Conservation (phyloP, 2,888 invertebrate species). For the Eremobia ochroleuca region DNA sequence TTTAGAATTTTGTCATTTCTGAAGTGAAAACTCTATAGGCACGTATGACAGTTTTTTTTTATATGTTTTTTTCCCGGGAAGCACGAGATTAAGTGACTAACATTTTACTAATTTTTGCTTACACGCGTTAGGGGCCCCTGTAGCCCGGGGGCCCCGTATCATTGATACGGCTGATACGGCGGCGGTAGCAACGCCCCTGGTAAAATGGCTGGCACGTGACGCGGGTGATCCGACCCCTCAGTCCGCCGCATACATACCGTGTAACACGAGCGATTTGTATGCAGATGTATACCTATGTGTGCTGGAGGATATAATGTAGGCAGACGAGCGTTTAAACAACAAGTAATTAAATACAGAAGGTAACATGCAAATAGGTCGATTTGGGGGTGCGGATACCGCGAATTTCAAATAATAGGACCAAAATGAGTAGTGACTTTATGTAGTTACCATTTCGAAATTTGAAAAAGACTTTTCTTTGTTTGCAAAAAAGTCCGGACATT, state of each 20-base stretch:
- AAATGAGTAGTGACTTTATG: not conserved
- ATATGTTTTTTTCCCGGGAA: too few relatives aligned
- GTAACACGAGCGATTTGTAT: not conserved
- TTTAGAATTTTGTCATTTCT: too few relatives aligned
- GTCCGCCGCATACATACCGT: not conserved
- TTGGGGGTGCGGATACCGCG: not conserved
- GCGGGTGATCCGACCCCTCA: constrained; percentile 17
- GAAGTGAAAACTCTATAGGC: too few relatives aligned
- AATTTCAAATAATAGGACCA: not conserved
- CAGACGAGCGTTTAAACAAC: not conserved
- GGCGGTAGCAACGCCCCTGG: too few relatives aligned
- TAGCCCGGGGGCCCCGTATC: too few relatives aligned
- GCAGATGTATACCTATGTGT: not conserved
- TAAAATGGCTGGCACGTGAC: constrained; percentile 26
- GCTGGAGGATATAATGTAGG: not conserved
- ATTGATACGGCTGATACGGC: too few relatives aligned
- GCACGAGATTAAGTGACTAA: too few relatives aligned
- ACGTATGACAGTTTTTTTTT: too few relatives aligned
- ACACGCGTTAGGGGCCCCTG: too few relatives aligned
- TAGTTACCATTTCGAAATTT: not conserved
- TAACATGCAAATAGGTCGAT: not conserved
- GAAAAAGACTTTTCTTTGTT: too few relatives aligned
- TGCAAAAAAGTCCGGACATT: not conserved
- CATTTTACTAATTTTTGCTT: too few relatives aligned
- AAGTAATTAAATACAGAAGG: not conserved